A percentile compares a stretch with the other conserved stretches of the same genome.
These are phyloP conservation scores for Peromyscus polionotus DNA, from an alignment of 2,113 vertebrate genomes.

Conservation along the genomic window DNA sequence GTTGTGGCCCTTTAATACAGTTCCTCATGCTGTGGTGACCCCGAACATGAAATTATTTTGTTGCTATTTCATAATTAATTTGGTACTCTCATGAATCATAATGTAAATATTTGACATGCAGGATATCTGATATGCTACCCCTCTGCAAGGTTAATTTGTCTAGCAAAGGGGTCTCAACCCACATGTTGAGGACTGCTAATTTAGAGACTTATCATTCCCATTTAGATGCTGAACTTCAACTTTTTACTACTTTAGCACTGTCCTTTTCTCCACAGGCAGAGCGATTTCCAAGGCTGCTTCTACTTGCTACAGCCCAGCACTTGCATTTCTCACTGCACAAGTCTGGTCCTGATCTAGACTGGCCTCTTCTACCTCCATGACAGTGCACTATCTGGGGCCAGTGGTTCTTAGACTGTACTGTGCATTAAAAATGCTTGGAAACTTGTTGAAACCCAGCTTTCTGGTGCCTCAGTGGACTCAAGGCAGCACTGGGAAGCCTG, in stretches of 20 bases:
- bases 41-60: not conserved
- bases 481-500: not conserved
- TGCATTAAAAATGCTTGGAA: not conserved
- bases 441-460: not conserved
- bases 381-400: rapidly evolving
- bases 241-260: not conserved
- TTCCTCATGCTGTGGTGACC: not conserved
- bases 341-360: not conserved
- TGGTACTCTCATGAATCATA: not conserved
- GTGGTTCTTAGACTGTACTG: not conserved
- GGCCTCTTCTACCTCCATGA: not conserved
- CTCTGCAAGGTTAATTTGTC: not conserved
- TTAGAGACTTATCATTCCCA: not conserved
- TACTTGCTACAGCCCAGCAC: not conserved
- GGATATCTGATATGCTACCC: not conserved
- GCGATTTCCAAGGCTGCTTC: not conserved
- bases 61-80: not conserved
- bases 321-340: not conserved
- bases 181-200: not conserved
- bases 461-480: no score
- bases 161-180: not conserved
- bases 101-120: not conserved
- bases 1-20: not conserved
- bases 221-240: not conserved
- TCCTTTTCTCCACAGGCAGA: not conserved